Evolutionary conservation across 1,140 invertebrate species (phyloP).

Genomic region (Rhagoletis zephyria): DNA sequence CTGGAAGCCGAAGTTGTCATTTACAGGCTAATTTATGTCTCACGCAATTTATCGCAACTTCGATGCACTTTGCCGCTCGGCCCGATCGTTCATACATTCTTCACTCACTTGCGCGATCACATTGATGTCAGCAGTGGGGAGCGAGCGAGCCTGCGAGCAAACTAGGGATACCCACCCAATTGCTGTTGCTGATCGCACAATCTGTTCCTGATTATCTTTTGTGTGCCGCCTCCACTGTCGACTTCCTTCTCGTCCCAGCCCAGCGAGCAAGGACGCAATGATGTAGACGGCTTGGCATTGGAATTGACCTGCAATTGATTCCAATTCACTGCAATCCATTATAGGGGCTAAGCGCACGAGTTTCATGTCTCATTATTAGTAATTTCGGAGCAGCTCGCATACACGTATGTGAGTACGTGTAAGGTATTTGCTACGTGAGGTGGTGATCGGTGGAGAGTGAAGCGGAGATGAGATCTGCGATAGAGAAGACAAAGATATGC

Average conservation of each 20-base stretch:
- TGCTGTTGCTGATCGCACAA: not conserved
- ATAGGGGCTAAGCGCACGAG: constrained; percentile 69
- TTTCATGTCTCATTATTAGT: constrained; percentile 73
- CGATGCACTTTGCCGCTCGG: too few relatives aligned
- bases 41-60: constrained; percentile 2
- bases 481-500: too few relatives aligned
- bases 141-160: constrained; percentile 59
- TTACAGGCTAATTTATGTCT: constrained; percentile 60
- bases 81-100: not conserved
- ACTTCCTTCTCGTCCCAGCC: not conserved
- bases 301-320: constrained; percentile 73
- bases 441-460: not conserved
- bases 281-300: constrained; percentile 51
- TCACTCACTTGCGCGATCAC: not conserved
- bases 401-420: not conserved
- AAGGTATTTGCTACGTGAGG: not conserved
- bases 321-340: constrained; percentile 72
- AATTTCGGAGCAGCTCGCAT: constrained; percentile 61
- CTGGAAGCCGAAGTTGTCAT: constrained; percentile 70
- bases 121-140: not conserved
- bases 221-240: not conserved
- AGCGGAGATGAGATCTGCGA: too few relatives aligned
- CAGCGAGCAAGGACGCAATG: not conserved
- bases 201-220: not conserved
- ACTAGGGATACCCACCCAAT: constrained; percentile 69